Conservation (phyloP, 2,113 vertebrate species). For the Hypomesus transpacificus region DNA sequence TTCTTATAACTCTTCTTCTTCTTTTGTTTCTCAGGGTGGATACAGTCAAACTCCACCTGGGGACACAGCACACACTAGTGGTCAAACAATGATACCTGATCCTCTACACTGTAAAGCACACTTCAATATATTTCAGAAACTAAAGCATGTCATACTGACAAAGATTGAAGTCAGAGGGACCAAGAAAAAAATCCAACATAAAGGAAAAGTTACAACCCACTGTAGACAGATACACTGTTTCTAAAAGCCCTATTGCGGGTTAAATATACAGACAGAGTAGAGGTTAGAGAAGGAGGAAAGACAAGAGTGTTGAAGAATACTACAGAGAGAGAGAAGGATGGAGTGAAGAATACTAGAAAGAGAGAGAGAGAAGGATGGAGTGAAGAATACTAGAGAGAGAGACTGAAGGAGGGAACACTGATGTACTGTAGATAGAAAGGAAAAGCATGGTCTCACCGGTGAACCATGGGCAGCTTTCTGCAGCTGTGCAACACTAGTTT, state of each 20-base stretch:
- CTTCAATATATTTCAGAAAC: no score
- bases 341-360: not conserved
- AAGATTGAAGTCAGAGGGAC: no score
- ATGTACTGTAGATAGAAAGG: not conserved
- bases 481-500: constrained; percentile 77
- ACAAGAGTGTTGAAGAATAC: no score
- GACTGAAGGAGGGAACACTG: not conserved
- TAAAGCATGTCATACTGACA: no score
- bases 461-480: constrained; percentile 69
- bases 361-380: not conserved
- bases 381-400: not conserved
- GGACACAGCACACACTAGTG: not conserved
- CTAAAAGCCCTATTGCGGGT: no score
- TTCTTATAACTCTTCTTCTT: constrained; percentile 95
- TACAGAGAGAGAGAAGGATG: no score
- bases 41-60: constrained; percentile 85
- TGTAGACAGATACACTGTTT: no score
- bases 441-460: constrained; percentile 67
- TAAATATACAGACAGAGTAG: no score
- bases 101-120: not conserved
- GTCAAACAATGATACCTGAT: not conserved
- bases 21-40: constrained; percentile 87
- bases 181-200: no score
- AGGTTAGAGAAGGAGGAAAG: no score
- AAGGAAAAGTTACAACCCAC: no score